Conservation (phyloP, 2,888 invertebrate species). For the Eilema griseolum region DNA sequence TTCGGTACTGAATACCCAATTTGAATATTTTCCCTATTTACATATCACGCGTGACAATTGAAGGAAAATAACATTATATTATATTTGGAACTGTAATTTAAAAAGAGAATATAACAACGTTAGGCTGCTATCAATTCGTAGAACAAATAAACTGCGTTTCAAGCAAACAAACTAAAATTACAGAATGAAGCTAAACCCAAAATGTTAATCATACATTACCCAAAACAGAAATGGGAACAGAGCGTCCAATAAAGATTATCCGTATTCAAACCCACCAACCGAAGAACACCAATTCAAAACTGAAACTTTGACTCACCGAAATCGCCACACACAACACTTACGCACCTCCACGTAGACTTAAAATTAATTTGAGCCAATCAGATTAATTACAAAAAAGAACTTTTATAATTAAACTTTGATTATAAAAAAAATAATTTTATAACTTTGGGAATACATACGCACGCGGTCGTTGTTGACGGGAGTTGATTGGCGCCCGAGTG, state of each 20-base stretch:
- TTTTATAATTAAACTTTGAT: conserved; percentile 47
- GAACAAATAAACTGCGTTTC: neutral
- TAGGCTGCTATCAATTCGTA: neutral
- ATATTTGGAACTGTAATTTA: conserved; percentile 21
- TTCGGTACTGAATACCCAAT: conserved; percentile 39
- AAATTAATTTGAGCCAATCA: conserved; percentile 29
- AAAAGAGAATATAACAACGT: conserved; percentile 21
- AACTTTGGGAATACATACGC: conserved; percentile 74
- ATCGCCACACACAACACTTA: conserved; percentile 55
- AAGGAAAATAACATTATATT: conserved; percentile 19
- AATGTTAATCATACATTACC: conserved; percentile 17
- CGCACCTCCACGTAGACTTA: conserved; percentile 37
- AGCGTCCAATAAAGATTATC: conserved; percentile 23
- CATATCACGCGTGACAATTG: conserved; percentile 27
- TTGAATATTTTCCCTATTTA: conserved; percentile 37
- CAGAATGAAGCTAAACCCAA: neutral
- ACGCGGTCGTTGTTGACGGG: conserved; percentile 71
- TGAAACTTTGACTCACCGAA: conserved; percentile 52
- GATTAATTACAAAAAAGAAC: conserved; percentile 23
- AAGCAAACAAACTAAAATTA: neutral
- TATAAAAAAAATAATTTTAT: conserved; percentile 39
- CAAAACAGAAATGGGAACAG: conserved; percentile 25
- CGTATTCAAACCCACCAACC: conserved; percentile 36
- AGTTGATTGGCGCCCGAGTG: conserved; percentile 71
- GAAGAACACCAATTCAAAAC: conserved; percentile 35